These are phyloP conservation scores for Eumaeus atala DNA, from an alignment of 1,140 invertebrate species.

Conservation along the genomic window DNA sequence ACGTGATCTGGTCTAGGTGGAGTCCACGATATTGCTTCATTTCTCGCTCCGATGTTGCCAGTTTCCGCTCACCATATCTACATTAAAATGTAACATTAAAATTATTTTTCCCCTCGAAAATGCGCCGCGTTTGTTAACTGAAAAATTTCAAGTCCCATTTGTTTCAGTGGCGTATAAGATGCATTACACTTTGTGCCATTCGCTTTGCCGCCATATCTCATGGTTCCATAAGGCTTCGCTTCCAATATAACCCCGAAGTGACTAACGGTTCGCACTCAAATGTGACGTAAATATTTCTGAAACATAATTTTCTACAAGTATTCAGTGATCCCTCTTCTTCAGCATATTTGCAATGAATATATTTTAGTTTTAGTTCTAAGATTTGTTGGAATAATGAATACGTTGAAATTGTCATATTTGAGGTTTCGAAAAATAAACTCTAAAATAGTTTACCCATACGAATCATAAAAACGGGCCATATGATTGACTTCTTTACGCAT, in stretches of 20 bases:
- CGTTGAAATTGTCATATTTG: too few species aligned
- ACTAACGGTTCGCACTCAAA: slow-evolving; percentile 49
- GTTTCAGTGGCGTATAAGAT: slow-evolving; percentile 50
- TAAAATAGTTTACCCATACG: too few species aligned
- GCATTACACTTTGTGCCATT: slow-evolving; percentile 53
- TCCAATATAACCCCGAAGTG: slow-evolving; percentile 52
- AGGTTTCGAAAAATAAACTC: too few species aligned
- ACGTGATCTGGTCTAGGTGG: slow-evolving; percentile 66
- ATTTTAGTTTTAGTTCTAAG: too few species aligned
- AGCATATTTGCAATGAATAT: not conserved
- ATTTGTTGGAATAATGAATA: too few species aligned
- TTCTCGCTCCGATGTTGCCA: slow-evolving; percentile 54
- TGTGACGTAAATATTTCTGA: slow-evolving; percentile 42
- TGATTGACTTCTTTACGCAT: not conserved
- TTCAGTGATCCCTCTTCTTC: slow-evolving; percentile 15
- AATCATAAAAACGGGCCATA: too few species aligned
- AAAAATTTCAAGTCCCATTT: slow-evolving; percentile 47
- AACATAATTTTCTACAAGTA: slow-evolving; percentile 21
- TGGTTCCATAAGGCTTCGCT: slow-evolving; percentile 43
- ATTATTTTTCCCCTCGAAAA: slow-evolving; percentile 33
- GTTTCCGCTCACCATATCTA: slow-evolving; percentile 36
- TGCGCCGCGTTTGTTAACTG: slow-evolving; percentile 20
- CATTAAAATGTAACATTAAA: slow-evolving; percentile 29
- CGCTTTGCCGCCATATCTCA: slow-evolving; percentile 46
- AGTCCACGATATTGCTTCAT: slow-evolving; percentile 56